phyloP scores from a whole-genome alignment of 2,888 invertebrate species.

The Emmelina monodactyla region DNA sequence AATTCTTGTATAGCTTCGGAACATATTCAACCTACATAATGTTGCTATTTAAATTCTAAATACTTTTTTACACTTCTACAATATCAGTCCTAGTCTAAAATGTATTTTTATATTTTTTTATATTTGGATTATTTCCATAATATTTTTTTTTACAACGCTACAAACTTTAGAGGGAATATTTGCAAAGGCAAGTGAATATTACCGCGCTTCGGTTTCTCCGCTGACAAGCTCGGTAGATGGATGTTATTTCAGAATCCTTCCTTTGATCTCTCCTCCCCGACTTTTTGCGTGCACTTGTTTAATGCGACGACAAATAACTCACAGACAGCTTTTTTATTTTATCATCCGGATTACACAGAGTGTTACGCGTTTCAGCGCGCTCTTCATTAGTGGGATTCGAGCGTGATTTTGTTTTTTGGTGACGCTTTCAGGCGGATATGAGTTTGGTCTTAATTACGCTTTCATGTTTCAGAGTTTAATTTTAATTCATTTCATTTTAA shows the following conservation, averaged over 20 bases:
- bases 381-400: constrained; percentile 57
- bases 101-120: no score
- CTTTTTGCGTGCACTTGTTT: constrained; percentile 58
- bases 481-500: no score
- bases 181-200: background rate
- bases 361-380: constrained; percentile 42
- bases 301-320: constrained; percentile 64
- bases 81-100: no score
- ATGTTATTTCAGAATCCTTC: constrained; percentile 49
- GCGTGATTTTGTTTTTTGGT: background rate
- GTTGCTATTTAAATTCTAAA: no score
- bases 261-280: constrained; percentile 48
- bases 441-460: no score
- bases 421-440: no score
- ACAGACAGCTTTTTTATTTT: constrained; percentile 54
- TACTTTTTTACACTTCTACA: no score
- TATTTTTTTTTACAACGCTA: no score
- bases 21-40: no score
- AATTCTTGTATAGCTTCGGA: no score
- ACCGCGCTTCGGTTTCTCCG: constrained; percentile 11
- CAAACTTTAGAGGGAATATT: background rate
- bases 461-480: no score
- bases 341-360: constrained; percentile 37
- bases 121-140: no score
- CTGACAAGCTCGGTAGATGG: constrained; percentile 32